Evolutionary conservation across 2,888 invertebrate genomes (phyloP).

Genomic region (Tenthredo distinguenda): DNA sequence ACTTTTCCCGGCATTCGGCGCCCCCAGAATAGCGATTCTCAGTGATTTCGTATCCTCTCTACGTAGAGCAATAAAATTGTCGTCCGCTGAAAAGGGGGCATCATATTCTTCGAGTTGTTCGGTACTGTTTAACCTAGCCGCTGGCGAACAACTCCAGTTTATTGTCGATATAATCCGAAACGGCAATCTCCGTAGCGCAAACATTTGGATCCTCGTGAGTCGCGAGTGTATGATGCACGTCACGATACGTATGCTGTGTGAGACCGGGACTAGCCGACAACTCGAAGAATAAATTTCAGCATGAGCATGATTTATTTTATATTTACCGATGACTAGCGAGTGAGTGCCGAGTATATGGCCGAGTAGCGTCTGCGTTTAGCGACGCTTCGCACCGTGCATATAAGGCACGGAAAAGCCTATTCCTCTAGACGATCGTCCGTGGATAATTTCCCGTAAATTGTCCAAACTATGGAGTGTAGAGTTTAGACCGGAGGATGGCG

Average conservation of each 20-base stretch:
- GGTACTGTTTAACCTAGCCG: constrained; percentile 35
- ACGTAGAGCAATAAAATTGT: constrained; percentile 39
- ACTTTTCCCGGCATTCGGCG: constrained; percentile 98
- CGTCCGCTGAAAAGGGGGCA: constrained; percentile 1
- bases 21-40: constrained; percentile 92
- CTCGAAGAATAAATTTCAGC: neutral
- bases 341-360: too few relatives aligned
- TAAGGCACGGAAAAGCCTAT: neutral
- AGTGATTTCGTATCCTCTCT: constrained; percentile 76
- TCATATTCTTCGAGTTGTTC: constrained; percentile 27
- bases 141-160: neutral
- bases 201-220: constrained; percentile 24
- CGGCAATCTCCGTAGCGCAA: constrained; percentile 13
- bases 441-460: neutral
- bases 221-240: neutral
- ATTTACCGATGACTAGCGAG: neutral
- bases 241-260: neutral
- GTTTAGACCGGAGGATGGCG: neutral
- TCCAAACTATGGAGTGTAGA: neutral
- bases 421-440: neutral
- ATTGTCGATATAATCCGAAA: constrained; percentile 25
- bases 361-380: neutral
- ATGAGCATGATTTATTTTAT: neutral
- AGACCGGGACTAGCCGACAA: neutral
- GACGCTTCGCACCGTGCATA: too few relatives aligned